Percentiles rank a stretch among this genome's conserved stretches.
Conservation (phyloP, 2,113 vertebrate genomes). For the Eudorcas thomsonii region DNA sequence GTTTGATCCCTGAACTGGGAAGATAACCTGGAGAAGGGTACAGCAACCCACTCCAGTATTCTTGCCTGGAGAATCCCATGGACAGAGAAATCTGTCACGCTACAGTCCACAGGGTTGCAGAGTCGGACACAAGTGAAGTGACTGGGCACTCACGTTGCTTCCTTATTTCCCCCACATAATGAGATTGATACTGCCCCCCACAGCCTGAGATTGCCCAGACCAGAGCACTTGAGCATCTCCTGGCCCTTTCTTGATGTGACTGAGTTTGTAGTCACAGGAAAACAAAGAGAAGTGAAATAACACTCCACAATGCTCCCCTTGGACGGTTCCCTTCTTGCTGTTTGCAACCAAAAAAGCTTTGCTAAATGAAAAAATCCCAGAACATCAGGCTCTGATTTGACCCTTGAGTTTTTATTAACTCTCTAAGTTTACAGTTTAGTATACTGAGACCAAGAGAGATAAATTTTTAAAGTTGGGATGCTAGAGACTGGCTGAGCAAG, state of each 20-base stretch:
- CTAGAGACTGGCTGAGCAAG: background rate
- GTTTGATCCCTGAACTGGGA: background rate
- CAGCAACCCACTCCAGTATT: background rate
- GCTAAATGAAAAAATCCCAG: background rate
- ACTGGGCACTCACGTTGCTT: background rate
- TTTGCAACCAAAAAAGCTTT: background rate
- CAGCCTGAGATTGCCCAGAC: background rate
- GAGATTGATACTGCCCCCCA: background rate
- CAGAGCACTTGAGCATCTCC: background rate
- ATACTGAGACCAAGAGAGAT: background rate
- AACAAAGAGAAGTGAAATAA: background rate
- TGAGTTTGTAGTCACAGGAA: background rate
- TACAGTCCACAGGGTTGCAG: background rate
- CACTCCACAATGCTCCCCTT: rapidly evolving
- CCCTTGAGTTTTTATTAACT: slow-evolving; percentile 6
- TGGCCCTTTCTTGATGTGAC: background rate
- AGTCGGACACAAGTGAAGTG: background rate
- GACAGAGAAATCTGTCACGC: background rate
- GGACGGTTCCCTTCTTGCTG: background rate
- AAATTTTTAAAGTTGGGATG: background rate
- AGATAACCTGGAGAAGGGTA: background rate
- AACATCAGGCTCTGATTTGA: background rate
- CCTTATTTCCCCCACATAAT: background rate
- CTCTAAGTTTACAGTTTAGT: background rate
- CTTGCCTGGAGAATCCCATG: background rate